Evolutionary conservation across 35 echinoderm and acorn worm species (phyloP), one percentile per base, ranked within the genome.

Genomic region (Holothuria glaberrima): DNA sequence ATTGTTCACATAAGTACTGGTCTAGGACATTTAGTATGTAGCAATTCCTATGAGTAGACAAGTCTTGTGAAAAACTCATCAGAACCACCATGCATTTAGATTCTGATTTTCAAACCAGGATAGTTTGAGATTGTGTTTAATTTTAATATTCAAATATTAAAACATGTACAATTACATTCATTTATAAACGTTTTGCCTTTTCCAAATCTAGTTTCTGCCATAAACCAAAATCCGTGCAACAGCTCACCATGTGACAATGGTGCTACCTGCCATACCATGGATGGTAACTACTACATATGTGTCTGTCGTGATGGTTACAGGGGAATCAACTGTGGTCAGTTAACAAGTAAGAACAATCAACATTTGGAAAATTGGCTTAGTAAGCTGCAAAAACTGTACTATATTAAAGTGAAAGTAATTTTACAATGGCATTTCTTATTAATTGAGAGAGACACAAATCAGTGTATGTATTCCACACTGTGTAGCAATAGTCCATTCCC

Each of bases 201-300:
- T 31, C 9, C 30, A 22, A 18, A 0, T 78, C 38, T 21, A 84
- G 80, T 54, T 17, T 61, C 80, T 22, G 20, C 56, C 7, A 28
- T 60, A 24, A 94, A 94, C 29, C 25, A 74, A 7, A 97, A 97
- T 60, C 92, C 95, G 4, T 97, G 95, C 33, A 94, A 94, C 91
- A 91, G 84, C 78, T 97, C 93, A 65, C 95, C 95, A 9, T 97
- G 95, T 89, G 76, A 88, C 2, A 94, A 94, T 58, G 95, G 95
- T 60, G 89, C 72, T 0, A 88, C 95, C 16, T 97, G 95, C 56
- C 85, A 94, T 24, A 92, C 89, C 7, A 91, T 93, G 69, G 88
- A 94, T 58, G 80, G 83, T 13, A 58, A 38, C 46, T 82, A 94
- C 89, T 97, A 97, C 79, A 82, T 97, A 29, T 97, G 95, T 86